Conservation (phyloP, 1,140 invertebrate genomes). For the Euura saliciscinereae region DNA sequence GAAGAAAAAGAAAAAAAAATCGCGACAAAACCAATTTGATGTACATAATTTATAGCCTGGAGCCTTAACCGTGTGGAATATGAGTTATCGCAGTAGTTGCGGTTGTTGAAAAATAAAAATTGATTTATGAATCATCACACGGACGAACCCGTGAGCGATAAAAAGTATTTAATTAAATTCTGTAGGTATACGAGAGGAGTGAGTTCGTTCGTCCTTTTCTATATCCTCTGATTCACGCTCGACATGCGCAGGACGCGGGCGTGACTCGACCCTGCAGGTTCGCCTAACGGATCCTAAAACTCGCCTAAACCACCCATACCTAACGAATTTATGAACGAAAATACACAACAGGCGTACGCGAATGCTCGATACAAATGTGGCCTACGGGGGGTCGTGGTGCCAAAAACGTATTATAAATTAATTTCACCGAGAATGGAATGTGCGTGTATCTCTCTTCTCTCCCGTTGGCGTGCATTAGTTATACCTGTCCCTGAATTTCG, state of each 20-base stretch:
- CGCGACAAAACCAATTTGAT: too few species aligned
- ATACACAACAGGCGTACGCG: not conserved
- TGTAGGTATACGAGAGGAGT: not conserved
- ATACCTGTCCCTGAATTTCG: not conserved
- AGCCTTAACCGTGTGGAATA: not conserved
- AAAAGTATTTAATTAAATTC: slow-evolving; percentile 1
- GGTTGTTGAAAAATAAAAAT: not conserved
- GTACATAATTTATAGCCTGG: too few species aligned
- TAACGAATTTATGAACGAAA: slow-evolving; percentile 4
- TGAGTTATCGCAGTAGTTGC: not conserved
- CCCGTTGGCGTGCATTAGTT: not conserved
- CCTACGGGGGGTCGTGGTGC: not conserved
- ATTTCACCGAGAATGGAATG: not conserved
- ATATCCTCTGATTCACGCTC: not conserved
- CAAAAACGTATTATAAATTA: slow-evolving; percentile 6
- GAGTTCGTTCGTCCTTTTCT: not conserved
- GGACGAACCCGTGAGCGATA: not conserved
- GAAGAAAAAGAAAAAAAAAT: too few species aligned
- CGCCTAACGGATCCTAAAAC: not conserved
- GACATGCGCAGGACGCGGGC: not conserved
- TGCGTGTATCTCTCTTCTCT: not conserved
- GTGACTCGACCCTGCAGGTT: not conserved
- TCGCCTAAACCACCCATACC: not conserved
- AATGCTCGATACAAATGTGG: slow-evolving; percentile 4
- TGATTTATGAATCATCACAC: not conserved